Evolutionary conservation across 2,113 vertebrate genomes (phyloP).

Genomic region (Excalfactoria chinensis): DNA sequence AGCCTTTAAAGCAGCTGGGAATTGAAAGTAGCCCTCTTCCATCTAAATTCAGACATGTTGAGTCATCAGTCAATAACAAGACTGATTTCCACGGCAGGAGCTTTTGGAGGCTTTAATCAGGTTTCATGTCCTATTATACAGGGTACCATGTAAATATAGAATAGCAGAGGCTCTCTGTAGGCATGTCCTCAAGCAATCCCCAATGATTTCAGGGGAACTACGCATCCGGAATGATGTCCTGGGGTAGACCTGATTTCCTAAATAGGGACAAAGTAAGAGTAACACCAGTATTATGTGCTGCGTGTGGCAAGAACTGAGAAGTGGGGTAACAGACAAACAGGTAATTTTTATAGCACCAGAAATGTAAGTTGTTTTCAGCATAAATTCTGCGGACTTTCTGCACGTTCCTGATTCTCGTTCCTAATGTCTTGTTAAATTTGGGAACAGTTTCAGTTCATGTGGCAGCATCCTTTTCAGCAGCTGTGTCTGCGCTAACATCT

Average conservation of each 20-base stretch:
- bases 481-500: not conserved
- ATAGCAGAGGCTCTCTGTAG: slow-evolving; percentile 58
- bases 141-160: slow-evolving; percentile 59
- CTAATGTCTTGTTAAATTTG: not conserved
- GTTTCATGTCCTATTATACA: slow-evolving; percentile 59
- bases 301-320: not conserved
- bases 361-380: not conserved
- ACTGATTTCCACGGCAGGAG: slow-evolving; percentile 62
- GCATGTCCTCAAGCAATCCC: slow-evolving; percentile 50
- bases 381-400: not conserved
- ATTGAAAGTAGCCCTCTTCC: slow-evolving; percentile 62
- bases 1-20: slow-evolving; percentile 60
- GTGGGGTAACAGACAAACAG: not conserved
- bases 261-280: slow-evolving; percentile 9
- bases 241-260: slow-evolving; percentile 39
- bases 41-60: slow-evolving; percentile 66
- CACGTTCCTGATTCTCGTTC: not conserved
- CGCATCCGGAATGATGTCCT: not conserved
- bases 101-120: slow-evolving; percentile 50
- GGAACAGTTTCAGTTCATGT: not conserved
- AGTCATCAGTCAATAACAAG: slow-evolving; percentile 71
- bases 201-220: slow-evolving; percentile 53
- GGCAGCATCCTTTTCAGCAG: not conserved
- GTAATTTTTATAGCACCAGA: not conserved
- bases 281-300: not conserved